Percentiles rank a stretch among this genome's conserved stretches.
phyloP scores from a whole-genome alignment of 1,140 invertebrate genomes.

The Trichomalopsis sarcophagae region DNA sequence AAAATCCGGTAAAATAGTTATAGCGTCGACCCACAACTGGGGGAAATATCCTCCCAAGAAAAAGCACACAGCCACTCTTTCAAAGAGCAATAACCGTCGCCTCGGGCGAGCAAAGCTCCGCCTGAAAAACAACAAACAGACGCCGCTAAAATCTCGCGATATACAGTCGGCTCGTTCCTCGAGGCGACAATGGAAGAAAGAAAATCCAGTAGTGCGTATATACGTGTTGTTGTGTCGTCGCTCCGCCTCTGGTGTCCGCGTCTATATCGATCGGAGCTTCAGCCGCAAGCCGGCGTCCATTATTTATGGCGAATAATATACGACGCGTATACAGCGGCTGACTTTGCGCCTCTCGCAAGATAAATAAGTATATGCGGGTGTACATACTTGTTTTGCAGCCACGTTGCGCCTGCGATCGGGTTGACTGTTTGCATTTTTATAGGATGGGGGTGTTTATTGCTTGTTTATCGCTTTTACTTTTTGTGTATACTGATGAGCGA shows the following conservation, averaged over 20 bases:
- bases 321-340: not conserved
- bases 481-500: too few relatives aligned
- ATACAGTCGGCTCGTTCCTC: not conserved
- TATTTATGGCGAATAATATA: slow-evolving; percentile 21
- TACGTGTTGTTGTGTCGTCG: not conserved
- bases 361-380: not conserved
- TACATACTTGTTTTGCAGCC: too few relatives aligned
- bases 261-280: slow-evolving; percentile 9
- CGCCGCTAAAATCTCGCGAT: not conserved
- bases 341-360: not conserved
- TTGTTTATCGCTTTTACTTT: too few relatives aligned
- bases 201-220: not conserved
- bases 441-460: too few relatives aligned
- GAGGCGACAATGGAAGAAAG: not conserved
- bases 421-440: too few relatives aligned
- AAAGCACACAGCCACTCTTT: not conserved
- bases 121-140: not conserved
- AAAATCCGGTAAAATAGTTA: too few relatives aligned
- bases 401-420: too few relatives aligned
- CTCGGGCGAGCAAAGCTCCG: not conserved
- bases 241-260: too few relatives aligned
- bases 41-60: too few relatives aligned
- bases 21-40: too few relatives aligned
- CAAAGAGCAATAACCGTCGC: slow-evolving; percentile 2
- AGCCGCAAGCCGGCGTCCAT: not conserved